phyloP scores from a whole-genome alignment of 2,113 vertebrate species.

The Bubo scandiacus region DNA sequence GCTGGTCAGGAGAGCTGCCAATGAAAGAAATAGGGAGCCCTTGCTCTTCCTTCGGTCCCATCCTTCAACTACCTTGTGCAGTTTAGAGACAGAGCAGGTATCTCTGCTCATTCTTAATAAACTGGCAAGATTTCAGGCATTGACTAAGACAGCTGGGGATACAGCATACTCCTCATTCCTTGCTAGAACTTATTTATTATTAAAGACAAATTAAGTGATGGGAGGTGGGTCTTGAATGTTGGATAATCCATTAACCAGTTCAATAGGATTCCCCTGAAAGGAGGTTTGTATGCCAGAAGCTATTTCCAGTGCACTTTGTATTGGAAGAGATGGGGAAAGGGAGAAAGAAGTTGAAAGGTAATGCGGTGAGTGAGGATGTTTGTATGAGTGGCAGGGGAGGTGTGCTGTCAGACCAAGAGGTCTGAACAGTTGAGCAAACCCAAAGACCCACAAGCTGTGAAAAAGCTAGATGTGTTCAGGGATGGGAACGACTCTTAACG shows the following conservation, averaged over 20 bases:
- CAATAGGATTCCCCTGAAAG: constrained; percentile 28
- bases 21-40: background rate
- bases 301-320: background rate
- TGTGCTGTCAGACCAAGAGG: background rate
- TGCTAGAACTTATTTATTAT: constrained; percentile 52
- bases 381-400: background rate
- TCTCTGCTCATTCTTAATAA: background rate
- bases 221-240: background rate
- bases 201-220: constrained; percentile 44
- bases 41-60: background rate
- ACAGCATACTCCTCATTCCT: constrained; percentile 2
- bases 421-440: background rate
- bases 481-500: background rate
- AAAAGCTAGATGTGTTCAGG: background rate
- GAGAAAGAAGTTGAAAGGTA: background rate
- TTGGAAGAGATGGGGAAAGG: background rate
- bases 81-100: background rate
- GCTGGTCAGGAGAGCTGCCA: background rate
- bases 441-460: background rate
- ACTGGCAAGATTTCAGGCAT: constrained; percentile 28
- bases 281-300: background rate
- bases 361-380: background rate
- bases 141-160: constrained; percentile 12
- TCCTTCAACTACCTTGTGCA: background rate
- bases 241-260: constrained; percentile 37